Conservation (phyloP, 1,140 invertebrate genomes). For the Eupeodes corollae region DNA sequence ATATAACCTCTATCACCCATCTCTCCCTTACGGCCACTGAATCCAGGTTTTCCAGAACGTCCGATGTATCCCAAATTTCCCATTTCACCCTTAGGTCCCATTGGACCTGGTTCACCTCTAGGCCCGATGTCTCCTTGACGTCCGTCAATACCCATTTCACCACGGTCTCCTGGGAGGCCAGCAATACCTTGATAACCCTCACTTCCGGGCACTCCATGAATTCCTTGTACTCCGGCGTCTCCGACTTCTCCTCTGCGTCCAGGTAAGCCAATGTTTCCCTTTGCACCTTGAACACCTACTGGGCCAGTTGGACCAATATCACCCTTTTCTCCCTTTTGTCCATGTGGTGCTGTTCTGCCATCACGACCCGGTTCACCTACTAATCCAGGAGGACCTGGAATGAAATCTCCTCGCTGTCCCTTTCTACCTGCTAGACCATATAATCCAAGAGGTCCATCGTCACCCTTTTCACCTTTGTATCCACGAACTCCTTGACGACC, state of each 20-base stretch:
- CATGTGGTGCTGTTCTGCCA: constrained; percentile 44
- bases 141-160: constrained; percentile 43
- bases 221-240: constrained; percentile 40
- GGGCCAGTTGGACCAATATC: constrained; percentile 21
- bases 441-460: constrained; percentile 31
- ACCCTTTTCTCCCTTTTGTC: constrained; percentile 48
- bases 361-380: constrained; percentile 43
- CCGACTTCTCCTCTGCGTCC: constrained; percentile 47
- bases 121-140: constrained; percentile 39
- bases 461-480: constrained; percentile 28
- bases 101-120: constrained; percentile 40
- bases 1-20: constrained; percentile 42
- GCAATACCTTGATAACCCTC: constrained; percentile 41
- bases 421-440: constrained; percentile 32
- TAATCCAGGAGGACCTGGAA: constrained; percentile 44
- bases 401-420: constrained; percentile 45
- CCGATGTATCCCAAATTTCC: constrained; percentile 43
- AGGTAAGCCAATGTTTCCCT: constrained; percentile 34
- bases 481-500: constrained; percentile 22
- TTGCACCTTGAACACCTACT: constrained; percentile 20
- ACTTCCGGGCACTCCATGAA: constrained; percentile 36
- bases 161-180: constrained; percentile 46
- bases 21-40: constrained; percentile 39
- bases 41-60: constrained; percentile 37
- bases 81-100: constrained; percentile 45